These are phyloP conservation scores for Porites evermanni DNA, from an alignment of 92 coral and sea anemone species.

Conservation along the genomic window DNA sequence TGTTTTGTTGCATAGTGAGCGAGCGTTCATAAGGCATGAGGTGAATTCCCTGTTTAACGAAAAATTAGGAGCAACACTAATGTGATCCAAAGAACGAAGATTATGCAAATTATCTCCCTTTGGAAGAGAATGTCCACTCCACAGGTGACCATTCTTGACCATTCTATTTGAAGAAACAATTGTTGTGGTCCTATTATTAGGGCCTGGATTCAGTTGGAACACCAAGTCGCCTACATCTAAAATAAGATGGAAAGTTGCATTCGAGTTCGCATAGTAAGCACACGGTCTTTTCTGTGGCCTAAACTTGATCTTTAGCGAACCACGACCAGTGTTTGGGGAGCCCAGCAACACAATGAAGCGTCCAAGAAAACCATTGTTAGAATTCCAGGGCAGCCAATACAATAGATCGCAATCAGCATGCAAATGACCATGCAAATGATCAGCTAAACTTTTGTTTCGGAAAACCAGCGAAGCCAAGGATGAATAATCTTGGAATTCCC, in stretches of 20 bases:
- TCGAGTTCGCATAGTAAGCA: slow-evolving; percentile 51
- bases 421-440: slow-evolving; percentile 26
- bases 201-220: slow-evolving; percentile 48
- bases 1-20: slow-evolving; percentile 42
- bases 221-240: slow-evolving; percentile 45
- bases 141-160: slow-evolving; percentile 18
- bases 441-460: slow-evolving; percentile 5
- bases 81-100: slow-evolving; percentile 13
- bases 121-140: slow-evolving; percentile 18
- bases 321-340: slow-evolving; percentile 19
- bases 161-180: slow-evolving; percentile 38
- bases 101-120: neutral
- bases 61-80: slow-evolving; percentile 3
- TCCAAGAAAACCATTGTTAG: slow-evolving; percentile 14
- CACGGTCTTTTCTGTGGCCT: slow-evolving; percentile 50
- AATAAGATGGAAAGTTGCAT: slow-evolving; percentile 51
- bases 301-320: slow-evolving; percentile 42
- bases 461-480: slow-evolving; percentile 29
- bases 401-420: slow-evolving; percentile 20
- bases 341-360: slow-evolving; percentile 27
- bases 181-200: slow-evolving; percentile 30
- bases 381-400: slow-evolving; percentile 23
- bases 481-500: slow-evolving; percentile 28
- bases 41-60: slow-evolving; percentile 24
- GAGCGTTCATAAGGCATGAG: slow-evolving; percentile 40